Conservation (phyloP, 2,113 vertebrate genomes). For the Microcebus lehilahytsara region DNA sequence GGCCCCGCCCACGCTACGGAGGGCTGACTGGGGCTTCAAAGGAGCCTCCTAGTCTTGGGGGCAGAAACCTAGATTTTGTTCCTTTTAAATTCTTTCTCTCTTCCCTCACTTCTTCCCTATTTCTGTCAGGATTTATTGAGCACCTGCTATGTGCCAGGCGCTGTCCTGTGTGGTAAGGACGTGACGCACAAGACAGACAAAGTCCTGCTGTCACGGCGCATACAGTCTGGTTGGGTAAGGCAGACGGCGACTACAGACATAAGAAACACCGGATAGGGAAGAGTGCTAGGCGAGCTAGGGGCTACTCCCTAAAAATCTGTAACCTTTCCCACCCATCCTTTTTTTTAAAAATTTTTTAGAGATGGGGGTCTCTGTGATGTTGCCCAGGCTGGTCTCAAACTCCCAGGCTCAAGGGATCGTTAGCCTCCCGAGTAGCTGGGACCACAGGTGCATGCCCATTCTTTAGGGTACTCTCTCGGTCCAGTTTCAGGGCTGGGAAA, state of each 20-base stretch:
- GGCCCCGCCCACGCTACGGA: not conserved
- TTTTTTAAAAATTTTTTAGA: not conserved
- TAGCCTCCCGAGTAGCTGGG: not conserved
- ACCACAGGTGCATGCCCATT: not conserved
- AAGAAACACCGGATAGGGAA: not conserved
- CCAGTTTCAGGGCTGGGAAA: not conserved
- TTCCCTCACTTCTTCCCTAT: not conserved
- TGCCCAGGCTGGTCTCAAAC: not conserved
- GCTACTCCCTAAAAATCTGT: not conserved
- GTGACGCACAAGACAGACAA: not conserved
- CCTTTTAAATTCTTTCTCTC: not conserved
- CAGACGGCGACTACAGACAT: not conserved
- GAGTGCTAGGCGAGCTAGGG: not conserved
- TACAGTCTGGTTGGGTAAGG: not conserved
- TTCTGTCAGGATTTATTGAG: not conserved
- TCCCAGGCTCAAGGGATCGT: not conserved
- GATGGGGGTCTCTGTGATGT: not conserved
- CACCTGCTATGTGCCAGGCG: not conserved
- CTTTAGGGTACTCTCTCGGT: not conserved
- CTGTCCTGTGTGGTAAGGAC: not conserved
- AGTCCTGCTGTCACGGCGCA: not conserved
- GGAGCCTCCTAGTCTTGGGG: not conserved
- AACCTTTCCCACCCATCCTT: not conserved
- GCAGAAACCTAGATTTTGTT: slow-evolving; percentile 3
- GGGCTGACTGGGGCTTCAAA: not conserved